These are phyloP conservation scores for Cairina moschata DNA, from an alignment of 2,113 vertebrate species.

Conservation along the genomic window DNA sequence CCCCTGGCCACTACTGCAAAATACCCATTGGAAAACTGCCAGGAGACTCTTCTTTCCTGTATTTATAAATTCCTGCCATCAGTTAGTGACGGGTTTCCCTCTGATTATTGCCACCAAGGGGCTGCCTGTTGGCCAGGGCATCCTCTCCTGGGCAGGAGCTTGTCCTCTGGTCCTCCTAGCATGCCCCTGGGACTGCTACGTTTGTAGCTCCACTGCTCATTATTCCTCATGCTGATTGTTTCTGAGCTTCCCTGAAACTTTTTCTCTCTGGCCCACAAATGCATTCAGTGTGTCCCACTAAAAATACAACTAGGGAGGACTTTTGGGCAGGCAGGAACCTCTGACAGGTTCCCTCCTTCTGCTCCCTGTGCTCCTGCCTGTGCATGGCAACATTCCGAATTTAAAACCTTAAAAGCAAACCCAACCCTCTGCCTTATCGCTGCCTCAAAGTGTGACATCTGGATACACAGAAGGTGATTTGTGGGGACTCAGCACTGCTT, in stretches of 20 bases:
- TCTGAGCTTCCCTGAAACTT: background rate
- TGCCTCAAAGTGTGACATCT: background rate
- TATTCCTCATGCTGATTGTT: background rate
- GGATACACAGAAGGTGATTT: background rate
- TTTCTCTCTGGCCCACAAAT: background rate
- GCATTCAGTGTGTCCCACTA: background rate
- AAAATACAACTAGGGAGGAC: background rate
- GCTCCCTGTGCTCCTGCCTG: background rate
- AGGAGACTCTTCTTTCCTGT: background rate
- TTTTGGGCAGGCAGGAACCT: background rate
- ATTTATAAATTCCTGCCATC: background rate
- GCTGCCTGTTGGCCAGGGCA: background rate
- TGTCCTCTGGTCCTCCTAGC: background rate
- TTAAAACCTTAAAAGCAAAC: background rate
- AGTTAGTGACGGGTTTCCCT: background rate
- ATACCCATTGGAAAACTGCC: accelerated
- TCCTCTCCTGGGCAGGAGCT: background rate
- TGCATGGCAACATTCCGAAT: background rate
- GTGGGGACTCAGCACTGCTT: too few relatives aligned
- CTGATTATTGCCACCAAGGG: background rate
- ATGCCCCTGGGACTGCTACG: background rate
- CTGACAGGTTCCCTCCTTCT: background rate
- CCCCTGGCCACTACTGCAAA: background rate
- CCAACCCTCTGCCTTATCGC: background rate
- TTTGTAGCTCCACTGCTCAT: background rate